These are phyloP conservation scores for Cecropterus lyciades DNA, from an alignment of 1,140 invertebrate species.

Conservation along the genomic window DNA sequence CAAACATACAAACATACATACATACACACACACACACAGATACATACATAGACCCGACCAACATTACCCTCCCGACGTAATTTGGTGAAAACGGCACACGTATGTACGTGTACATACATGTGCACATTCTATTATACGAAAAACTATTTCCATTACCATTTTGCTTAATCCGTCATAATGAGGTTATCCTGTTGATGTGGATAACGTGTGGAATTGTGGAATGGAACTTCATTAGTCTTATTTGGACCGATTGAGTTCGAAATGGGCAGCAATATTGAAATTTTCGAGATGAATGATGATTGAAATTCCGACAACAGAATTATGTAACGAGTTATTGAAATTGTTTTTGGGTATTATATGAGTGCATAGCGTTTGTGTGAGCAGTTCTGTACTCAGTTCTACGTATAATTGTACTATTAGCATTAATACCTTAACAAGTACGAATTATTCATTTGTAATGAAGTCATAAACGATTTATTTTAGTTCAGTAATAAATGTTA, in stretches of 20 bases:
- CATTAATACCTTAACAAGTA: no score
- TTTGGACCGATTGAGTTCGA: slow-evolving; percentile 52
- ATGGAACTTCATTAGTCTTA: slow-evolving; percentile 58
- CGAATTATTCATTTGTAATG: no score
- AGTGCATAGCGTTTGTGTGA: not conserved
- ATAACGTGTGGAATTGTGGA: slow-evolving; percentile 52
- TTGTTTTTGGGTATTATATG: slow-evolving; percentile 11
- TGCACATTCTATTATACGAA: not conserved
- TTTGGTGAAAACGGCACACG: no score
- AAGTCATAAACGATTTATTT: no score
- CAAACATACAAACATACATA: no score
- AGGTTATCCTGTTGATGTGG: slow-evolving; percentile 45
- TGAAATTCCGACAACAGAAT: slow-evolving; percentile 27
- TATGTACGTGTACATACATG: no score
- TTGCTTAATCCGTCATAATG: slow-evolving; percentile 49
- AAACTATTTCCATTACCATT: slow-evolving; percentile 39
- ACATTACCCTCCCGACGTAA: no score
- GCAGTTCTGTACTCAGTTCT: not conserved
- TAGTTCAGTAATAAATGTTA: no score
- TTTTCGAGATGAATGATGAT: slow-evolving; percentile 34
- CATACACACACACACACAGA: no score
- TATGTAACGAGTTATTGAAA: slow-evolving; percentile 33
- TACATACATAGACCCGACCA: no score
- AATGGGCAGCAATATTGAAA: slow-evolving; percentile 34
- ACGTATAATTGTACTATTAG: no score